Base-by-base conservation (phyloP, 2,888 invertebrate species). In the Temnothorax rugatulus region DNA sequence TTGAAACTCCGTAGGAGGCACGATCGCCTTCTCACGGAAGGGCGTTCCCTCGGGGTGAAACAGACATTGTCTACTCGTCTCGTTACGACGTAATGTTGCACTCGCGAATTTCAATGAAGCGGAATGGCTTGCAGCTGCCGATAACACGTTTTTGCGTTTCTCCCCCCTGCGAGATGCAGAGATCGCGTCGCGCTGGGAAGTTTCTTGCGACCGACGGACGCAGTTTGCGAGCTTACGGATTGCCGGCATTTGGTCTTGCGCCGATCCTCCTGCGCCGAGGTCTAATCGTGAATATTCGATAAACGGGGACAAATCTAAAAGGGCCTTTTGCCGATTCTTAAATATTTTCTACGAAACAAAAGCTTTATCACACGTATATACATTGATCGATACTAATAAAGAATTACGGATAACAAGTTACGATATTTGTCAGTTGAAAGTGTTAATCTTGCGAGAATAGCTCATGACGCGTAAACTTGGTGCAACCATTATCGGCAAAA, bases 31-130 rank as follows among this genome's bases (percentile, higher is more conserved):
- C 75, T 86, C 82, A 61, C 57, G 41, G 34, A 21, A 41, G 25
- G 25, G 25, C 61, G 50, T 66, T 21, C 5, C 44, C 38, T 47
- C 38, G 13, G 4, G 29, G 71, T 84, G 84, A 88, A 88, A 87
- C 83, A 85, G n/a, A 69, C 54, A 41, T 34, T 74, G 73, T 81
- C 61, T 69, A 66, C 71, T 71, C 57, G 69, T 57, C 83, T 86
- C 88, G 86, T 88, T 84, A 84, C 77, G 50, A 69, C 71, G 41
- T 57, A 57, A 74, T 57, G 61, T 77, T 52, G 66, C 63, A 75
- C 79, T 68, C 75, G 76, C 71, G 76, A 88, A 86, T 88, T 88
- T 84, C 86, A 84, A 86, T 86, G 84, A 86, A 87, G 63, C 75
- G 71, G 77, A 73, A 64, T 64, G 52, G 64, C 71, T 71, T 50